Conservation (phyloP, 2,797 vertebrate species). For the Capromys pilorides region DNA sequence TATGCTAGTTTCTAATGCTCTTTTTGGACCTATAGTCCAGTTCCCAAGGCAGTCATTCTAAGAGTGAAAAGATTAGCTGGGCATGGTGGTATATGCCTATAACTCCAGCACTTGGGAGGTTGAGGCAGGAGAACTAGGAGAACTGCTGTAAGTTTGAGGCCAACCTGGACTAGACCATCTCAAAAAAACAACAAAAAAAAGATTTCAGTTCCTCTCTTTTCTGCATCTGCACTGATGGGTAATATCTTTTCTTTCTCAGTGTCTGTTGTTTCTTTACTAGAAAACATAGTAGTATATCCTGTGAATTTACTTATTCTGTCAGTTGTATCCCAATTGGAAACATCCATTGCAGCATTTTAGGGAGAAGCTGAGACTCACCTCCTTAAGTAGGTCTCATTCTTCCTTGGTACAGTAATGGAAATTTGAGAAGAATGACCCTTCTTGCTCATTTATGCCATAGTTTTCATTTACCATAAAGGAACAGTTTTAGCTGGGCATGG, state of each 20-base stretch:
- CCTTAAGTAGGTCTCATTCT: not conserved
- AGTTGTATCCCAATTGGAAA: slow-evolving; percentile 32
- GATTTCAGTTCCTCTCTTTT: slow-evolving; percentile 23
- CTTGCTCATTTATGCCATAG: slow-evolving; percentile 20
- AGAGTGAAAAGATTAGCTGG: slow-evolving; percentile 12
- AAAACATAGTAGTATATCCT: not conserved
- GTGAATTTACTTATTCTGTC: slow-evolving; percentile 6
- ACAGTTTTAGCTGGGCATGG: not conserved
- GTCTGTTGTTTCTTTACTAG: slow-evolving; percentile 22
- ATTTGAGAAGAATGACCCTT: slow-evolving; percentile 13
- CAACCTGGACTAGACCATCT: not conserved
- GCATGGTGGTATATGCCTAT: not conserved
- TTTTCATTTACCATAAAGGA: slow-evolving; percentile 51
- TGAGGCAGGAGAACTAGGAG: not conserved
- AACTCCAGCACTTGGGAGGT: not conserved
- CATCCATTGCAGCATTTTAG: slow-evolving; percentile 32
- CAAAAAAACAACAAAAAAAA: not conserved
- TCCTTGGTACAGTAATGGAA: slow-evolving; percentile 13
- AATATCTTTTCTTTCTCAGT: slow-evolving; percentile 3
- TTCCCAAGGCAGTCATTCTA: slow-evolving; percentile 21
- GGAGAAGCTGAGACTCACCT: slow-evolving; percentile 45
- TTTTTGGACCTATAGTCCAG: not conserved
- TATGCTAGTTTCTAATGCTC: slow-evolving; percentile 28
- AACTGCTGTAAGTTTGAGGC: not conserved
- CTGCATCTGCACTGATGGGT: slow-evolving; percentile 1